A percentile compares a stretch with the other conserved stretches of the same genome.
phyloP scores from a whole-genome alignment of 1,140 invertebrate genomes.

The Cyclina sinensis region DNA sequence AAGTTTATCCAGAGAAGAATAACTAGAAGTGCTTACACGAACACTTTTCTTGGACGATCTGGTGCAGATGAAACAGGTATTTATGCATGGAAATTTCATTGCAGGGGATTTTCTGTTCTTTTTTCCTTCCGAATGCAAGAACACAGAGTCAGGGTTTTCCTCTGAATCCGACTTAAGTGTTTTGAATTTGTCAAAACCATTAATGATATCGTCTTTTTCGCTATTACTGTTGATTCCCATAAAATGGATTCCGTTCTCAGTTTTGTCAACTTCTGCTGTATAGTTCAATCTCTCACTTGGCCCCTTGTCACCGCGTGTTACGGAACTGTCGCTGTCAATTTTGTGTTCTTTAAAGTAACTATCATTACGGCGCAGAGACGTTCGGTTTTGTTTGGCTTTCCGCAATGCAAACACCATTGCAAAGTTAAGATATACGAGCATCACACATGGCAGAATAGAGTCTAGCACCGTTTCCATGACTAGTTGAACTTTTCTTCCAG shows the following conservation, averaged over 20 bases:
- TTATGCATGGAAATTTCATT: neutral
- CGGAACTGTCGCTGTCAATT: neutral
- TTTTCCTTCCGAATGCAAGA: neutral
- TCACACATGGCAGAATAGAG: conserved; percentile 26
- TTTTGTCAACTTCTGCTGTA: too few relatives aligned
- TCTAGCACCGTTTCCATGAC: conserved; percentile 11
- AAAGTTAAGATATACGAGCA: neutral
- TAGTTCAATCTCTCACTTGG: neutral
- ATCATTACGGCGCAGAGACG: neutral
- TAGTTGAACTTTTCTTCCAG: conserved; percentile 19
- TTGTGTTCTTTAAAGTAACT: too few relatives aligned
- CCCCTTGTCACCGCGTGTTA: too few relatives aligned
- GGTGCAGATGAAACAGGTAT: neutral
- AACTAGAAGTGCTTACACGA: neutral
- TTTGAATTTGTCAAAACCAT: neutral
- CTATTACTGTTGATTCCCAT: too few relatives aligned
- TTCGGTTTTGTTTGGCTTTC: conserved; percentile 23
- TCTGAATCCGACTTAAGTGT: too few relatives aligned
- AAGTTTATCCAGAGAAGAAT: conserved; percentile 38
- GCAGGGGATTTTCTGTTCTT: neutral
- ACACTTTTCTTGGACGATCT: neutral
- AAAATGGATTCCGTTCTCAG: too few relatives aligned
- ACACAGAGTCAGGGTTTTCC: neutral
- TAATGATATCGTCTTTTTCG: neutral
- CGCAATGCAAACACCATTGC: neutral